Percentiles rank a stretch among this genome's conserved stretches.
phyloP scores from a whole-genome alignment of 2,888 invertebrate genomes.

The Oscheius sp. region DNA sequence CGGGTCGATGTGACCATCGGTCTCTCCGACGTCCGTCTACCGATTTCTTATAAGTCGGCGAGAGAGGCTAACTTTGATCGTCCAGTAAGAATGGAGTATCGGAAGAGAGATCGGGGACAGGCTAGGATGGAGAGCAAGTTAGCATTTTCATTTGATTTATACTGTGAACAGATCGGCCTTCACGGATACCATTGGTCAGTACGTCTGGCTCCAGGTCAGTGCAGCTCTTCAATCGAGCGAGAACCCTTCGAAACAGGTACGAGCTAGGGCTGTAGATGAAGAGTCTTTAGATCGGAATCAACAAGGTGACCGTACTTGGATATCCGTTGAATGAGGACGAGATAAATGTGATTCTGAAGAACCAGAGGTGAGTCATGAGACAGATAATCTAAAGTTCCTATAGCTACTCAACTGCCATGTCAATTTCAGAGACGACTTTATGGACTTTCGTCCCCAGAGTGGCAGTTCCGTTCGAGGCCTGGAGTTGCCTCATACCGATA shows the following conservation, averaged over 20 bases:
- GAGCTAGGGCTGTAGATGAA: not conserved
- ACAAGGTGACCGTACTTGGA: constrained; percentile 48
- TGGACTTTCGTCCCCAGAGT: not conserved
- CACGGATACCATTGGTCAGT: constrained; percentile 64
- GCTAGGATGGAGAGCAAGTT: constrained; percentile 55
- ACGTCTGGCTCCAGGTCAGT: constrained; percentile 63
- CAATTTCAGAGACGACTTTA: constrained; percentile 18
- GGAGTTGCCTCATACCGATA: not conserved
- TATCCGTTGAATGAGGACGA: constrained; percentile 49
- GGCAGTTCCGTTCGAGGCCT: constrained; percentile 1
- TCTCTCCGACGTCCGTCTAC: constrained; percentile 35
- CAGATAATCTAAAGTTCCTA: not conserved
- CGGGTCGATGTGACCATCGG: constrained; percentile 46
- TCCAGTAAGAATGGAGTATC: constrained; percentile 47
- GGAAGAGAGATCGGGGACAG: constrained; percentile 42
- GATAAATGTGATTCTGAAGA: constrained; percentile 21
- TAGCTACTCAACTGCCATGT: not conserved
- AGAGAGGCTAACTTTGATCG: constrained; percentile 55
- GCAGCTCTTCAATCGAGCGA: constrained; percentile 45
- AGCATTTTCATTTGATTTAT: not conserved
- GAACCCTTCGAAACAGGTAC: constrained; percentile 54
- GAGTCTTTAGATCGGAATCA: constrained; percentile 41
- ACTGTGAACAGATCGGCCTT: constrained; percentile 48
- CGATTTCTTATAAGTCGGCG: constrained; percentile 57
- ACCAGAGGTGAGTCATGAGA: not conserved